Base-by-base conservation (phyloP, 64 coral and sea anemone species). In the Orbicella faveolata region DNA sequence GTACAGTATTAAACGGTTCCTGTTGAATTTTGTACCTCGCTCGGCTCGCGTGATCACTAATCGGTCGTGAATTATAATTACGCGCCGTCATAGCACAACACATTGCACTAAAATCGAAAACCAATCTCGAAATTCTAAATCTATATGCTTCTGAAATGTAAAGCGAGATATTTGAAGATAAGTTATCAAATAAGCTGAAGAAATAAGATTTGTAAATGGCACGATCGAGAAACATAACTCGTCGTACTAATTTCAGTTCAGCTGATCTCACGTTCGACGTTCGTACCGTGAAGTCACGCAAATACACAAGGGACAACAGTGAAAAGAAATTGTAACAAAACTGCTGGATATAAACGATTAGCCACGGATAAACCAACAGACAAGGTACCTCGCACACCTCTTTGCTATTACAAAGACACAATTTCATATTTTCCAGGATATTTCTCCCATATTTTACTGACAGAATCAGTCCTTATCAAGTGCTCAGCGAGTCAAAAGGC, bases 1-100 rank as follows among this genome's bases (percentile, higher is more conserved):
- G 10, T 12, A 59, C 11, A 59, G 15, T 59, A 15, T 59, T 59
- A 59, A 59, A 59, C 15, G 55, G 55, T 59, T 59, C 13, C 55
- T 59, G 55, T 1, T 2, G 9, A 70, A 70, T 70, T 30, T 70
- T 77, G 51, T 51, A n/a, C 7, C 1, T 13, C 8, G 62, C 16
- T 85, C 65, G 82, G 62, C 16, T 85, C 65, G 82, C 82, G 82
- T 85, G 82, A 85, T 69, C 63, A 72, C 82, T 1, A 23, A 72
- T 9, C 10, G 65, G 70, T 23, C 8, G 19, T 23, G 82, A 73
- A 73, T 73, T 52, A 18, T 73, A 54, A 85, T 85, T 85, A 33
- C 21, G 64, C 65, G 82, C 1, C 14, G 63, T 85, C 82, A 72
- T 85, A 2, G 44, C 11, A 73, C 19, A 26, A 25, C 8, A 37